Base-by-base conservation (phyloP, 2,888 invertebrate species). In the Lacanobia oleracea region DNA sequence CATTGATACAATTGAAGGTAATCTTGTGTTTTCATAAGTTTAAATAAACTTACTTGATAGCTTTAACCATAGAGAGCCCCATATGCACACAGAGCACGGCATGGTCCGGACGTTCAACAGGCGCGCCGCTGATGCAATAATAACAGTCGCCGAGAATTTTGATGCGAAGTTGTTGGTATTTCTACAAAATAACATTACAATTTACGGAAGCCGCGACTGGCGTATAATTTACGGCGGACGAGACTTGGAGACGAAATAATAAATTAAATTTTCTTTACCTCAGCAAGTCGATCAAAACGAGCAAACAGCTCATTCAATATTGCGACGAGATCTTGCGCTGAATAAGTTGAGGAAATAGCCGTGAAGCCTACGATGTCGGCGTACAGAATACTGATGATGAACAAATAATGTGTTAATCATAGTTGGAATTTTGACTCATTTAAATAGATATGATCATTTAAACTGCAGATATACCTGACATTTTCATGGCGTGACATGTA, bases 341-440 rank as follows among this genome's bases (percentile, higher is more conserved):
- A 98, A 95, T 99, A 99, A 10, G 99, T 98, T 21, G 99, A 99
- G 5, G 99, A 99, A 86, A 99, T 98, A 67, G 99, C 99, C 8
- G 99, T 99, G 93, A 99, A 99, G 67, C 99, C 99, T 67, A 99
- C 99, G 92, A 99, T 99, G 96, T 99, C 99, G 40, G 99, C 99
- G 94, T 99, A 99, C 82, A 99, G 97, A 92, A 99, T 99, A 94
- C 99, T 99, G 96, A 56, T 69, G 80, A 95, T 91, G 84, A 88
- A 89, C 83, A 86, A 75, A 81, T 75, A 73, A 70, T 67, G 79
- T 71, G 59, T 81, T 75, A 60, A 68, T 69, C 50, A 50, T 67
- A 59, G 43, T 66, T 57, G 37, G 1, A 48, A 53, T 50, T 37
- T 43, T 51, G 45, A 43, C 59, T 63, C 37, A 69, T 77, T 40